Evolutionary conservation across 2,888 invertebrate species (phyloP).

Genomic region (Matsumyia berberina): DNA sequence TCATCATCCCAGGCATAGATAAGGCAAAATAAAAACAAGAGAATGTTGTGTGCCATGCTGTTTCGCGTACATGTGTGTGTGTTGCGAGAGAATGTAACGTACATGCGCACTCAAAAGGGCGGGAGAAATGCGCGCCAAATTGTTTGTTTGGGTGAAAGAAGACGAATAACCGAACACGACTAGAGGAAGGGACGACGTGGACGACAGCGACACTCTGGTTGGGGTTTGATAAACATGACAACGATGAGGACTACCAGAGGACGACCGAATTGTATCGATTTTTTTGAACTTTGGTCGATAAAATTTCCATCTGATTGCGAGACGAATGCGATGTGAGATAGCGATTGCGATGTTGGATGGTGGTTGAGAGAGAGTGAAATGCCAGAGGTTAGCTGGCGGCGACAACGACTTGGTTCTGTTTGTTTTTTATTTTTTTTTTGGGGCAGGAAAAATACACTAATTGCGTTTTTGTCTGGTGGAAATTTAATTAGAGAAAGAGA

Average conservation of each 20-base stretch:
- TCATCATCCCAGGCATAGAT: slow-evolving; percentile 14
- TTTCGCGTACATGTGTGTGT: slow-evolving; percentile 16
- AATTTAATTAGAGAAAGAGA: slow-evolving; percentile 57
- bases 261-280: slow-evolving; percentile 67
- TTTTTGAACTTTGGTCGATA: slow-evolving; percentile 66
- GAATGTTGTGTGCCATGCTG: too few relatives aligned
- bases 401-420: slow-evolving; percentile 6
- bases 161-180: slow-evolving; percentile 22
- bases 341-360: slow-evolving; percentile 17
- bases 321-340: slow-evolving; percentile 36
- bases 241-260: slow-evolving; percentile 10
- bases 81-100: slow-evolving; percentile 7
- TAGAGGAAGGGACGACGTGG: slow-evolving; percentile 29
- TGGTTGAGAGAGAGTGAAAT: slow-evolving; percentile 48
- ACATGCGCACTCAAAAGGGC: slow-evolving; percentile 77
- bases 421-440: neutral
- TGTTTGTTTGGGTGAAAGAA: slow-evolving; percentile 67
- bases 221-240: neutral
- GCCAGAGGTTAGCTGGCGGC: slow-evolving; percentile 56
- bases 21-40: slow-evolving; percentile 45
- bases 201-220: slow-evolving; percentile 20
- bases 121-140: slow-evolving; percentile 78
- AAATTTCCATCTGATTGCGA: slow-evolving; percentile 56
- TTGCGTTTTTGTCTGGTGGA: slow-evolving; percentile 70
- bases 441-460: slow-evolving; percentile 44